Evolutionary conservation across 1,140 invertebrate species (phyloP).

Genomic region (Tetramorium parvispinum): DNA sequence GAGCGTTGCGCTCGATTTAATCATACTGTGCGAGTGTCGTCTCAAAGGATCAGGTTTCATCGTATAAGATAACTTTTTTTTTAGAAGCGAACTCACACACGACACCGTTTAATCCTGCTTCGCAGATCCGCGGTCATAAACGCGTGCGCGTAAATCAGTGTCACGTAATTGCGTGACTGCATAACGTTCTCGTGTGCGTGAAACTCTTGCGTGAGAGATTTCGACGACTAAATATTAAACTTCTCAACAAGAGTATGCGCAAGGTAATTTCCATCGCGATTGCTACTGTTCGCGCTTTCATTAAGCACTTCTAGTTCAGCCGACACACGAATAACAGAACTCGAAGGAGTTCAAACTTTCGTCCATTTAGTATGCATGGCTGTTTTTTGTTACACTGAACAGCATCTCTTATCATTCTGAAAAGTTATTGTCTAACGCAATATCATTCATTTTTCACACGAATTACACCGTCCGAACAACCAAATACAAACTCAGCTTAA

Average conservation of each 20-base stretch:
- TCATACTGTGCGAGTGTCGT: background rate
- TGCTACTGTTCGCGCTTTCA: constrained; percentile 55
- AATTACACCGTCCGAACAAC: background rate
- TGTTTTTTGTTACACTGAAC: constrained; percentile 9
- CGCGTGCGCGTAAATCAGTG: constrained; percentile 57
- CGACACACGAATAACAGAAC: constrained; percentile 12
- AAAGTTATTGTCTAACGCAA: background rate
- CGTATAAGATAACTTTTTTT: constrained; percentile 14
- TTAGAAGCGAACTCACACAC: background rate
- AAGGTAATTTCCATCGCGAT: constrained; percentile 71
- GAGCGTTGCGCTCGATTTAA: background rate
- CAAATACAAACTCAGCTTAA: constrained; percentile 8
- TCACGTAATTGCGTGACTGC: constrained; percentile 67
- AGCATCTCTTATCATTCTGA: background rate
- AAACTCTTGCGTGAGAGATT: constrained; percentile 40
- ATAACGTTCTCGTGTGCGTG: constrained; percentile 36
- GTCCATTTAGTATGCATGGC: constrained; percentile 4
- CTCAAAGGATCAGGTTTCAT: constrained; percentile 19
- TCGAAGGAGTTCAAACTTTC: background rate
- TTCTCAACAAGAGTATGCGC: constrained; percentile 40
- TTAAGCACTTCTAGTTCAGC: constrained; percentile 31
- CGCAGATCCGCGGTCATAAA: constrained; percentile 23
- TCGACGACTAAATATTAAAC: constrained; percentile 68
- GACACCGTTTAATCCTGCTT: constrained; percentile 49
- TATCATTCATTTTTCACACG: constrained; percentile 31